These are phyloP conservation scores for Lithosia quadra DNA, from an alignment of 2,888 invertebrate species.

Conservation along the genomic window DNA sequence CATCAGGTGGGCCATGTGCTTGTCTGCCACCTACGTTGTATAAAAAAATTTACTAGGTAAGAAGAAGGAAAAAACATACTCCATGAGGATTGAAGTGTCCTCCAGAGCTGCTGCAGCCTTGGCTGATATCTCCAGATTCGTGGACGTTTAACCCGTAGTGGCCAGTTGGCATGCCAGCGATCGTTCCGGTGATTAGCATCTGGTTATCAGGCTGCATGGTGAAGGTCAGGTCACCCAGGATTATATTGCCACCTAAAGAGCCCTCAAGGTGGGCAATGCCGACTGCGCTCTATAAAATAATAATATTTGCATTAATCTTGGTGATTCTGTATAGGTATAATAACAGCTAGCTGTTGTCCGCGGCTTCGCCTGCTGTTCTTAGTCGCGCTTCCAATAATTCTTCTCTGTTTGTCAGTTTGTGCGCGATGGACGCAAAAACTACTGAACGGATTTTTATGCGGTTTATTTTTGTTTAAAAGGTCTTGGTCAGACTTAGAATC, in stretches of 20 bases:
- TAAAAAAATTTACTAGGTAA: background rate
- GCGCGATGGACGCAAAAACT: no score
- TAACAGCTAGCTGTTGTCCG: no score
- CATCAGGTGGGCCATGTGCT: no score
- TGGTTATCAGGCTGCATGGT: slow-evolving; percentile 86
- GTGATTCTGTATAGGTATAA: no score
- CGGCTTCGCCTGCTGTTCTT: no score
- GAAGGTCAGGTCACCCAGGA: slow-evolving; percentile 81
- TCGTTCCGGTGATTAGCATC: slow-evolving; percentile 86
- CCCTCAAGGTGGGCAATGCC: slow-evolving; percentile 64
- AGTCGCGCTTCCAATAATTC: no score
- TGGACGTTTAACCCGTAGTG: slow-evolving; percentile 92
- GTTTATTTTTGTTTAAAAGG: no score
- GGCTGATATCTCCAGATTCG: slow-evolving; percentile 90
- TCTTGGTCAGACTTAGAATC: no score
- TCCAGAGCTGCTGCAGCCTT: slow-evolving; percentile 90
- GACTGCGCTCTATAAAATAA: slow-evolving; percentile 40
- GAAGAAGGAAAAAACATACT: slow-evolving; percentile 70
- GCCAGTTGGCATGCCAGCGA: slow-evolving; percentile 88
- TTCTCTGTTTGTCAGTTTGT: no score
- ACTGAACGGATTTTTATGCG: no score
- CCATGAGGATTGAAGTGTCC: slow-evolving; percentile 93
- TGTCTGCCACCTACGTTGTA: no score
- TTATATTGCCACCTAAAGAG: slow-evolving; percentile 23
- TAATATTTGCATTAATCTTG: no score